Conservation (phyloP, 2,888 invertebrate genomes). For the Eucera pruinosa region DNA sequence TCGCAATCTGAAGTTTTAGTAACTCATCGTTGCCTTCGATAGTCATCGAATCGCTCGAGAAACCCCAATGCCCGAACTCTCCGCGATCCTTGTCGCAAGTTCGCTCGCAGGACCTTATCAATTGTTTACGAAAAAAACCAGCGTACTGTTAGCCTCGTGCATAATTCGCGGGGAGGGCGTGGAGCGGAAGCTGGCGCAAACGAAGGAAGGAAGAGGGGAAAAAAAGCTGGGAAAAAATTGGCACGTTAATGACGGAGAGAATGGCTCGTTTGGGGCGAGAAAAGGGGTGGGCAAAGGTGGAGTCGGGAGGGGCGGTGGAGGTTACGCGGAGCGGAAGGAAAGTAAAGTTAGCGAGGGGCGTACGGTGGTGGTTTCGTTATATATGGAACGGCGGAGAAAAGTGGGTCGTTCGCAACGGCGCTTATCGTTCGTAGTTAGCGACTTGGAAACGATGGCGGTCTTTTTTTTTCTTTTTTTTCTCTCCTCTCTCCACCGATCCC, state of each 20-base stretch:
- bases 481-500: conserved; percentile 17
- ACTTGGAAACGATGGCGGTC: conserved; percentile 61
- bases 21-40: too few relatives aligned
- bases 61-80: too few relatives aligned
- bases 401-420: conserved; percentile 62
- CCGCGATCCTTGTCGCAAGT: too few relatives aligned
- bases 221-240: conserved; percentile 38
- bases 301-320: conserved; percentile 19
- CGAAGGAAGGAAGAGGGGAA: conserved; percentile 24
- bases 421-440: conserved; percentile 64
- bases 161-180: conserved; percentile 26
- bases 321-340: conserved; percentile 48
- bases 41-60: too few relatives aligned
- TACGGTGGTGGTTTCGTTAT: conserved; percentile 42
- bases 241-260: conserved; percentile 52
- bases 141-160: conserved; percentile 25
- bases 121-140: too few relatives aligned
- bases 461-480: too few relatives aligned
- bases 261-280: conserved; percentile 42
- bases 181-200: conserved; percentile 28
- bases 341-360: conserved; percentile 49
- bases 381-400: conserved; percentile 60
- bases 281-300: neutral
- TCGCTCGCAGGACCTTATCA: too few relatives aligned
- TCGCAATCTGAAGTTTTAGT: too few relatives aligned